phyloP scores from a whole-genome alignment of 2,797 vertebrate species.

The Manis crassicaudata region DNA sequence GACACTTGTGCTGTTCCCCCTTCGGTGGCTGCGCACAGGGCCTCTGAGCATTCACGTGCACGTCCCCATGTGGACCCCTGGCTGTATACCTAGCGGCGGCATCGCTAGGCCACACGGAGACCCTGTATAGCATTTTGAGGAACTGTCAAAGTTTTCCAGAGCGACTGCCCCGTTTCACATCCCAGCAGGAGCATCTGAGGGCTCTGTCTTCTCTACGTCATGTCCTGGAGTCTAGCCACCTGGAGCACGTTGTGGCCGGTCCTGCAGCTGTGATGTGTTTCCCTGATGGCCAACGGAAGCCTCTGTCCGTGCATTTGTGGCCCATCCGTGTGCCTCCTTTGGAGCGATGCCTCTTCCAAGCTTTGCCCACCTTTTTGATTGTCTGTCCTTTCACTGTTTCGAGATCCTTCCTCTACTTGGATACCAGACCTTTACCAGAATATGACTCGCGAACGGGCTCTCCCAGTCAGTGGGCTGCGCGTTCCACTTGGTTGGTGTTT shows the following conservation, averaged over 20 bases:
- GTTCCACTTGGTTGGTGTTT: background rate
- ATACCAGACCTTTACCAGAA: background rate
- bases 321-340: background rate
- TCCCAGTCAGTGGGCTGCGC: background rate
- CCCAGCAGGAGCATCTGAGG: accelerated
- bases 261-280: accelerated
- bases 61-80: background rate
- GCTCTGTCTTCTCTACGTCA: accelerated
- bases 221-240: background rate
- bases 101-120: background rate
- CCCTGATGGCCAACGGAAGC: background rate
- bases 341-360: background rate
- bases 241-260: accelerated
- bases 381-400: background rate
- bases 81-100: background rate
- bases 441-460: too few relatives aligned
- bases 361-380: background rate
- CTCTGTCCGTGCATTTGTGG: too few relatives aligned
- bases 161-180: accelerated
- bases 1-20: background rate
- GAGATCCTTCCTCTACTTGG: background rate
- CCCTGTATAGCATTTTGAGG: background rate
- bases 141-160: background rate
- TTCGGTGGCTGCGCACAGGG: accelerated
- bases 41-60: accelerated